Evolutionary conservation across 2,888 invertebrate genomes (phyloP).

Genomic region (Epiblema foenella): DNA sequence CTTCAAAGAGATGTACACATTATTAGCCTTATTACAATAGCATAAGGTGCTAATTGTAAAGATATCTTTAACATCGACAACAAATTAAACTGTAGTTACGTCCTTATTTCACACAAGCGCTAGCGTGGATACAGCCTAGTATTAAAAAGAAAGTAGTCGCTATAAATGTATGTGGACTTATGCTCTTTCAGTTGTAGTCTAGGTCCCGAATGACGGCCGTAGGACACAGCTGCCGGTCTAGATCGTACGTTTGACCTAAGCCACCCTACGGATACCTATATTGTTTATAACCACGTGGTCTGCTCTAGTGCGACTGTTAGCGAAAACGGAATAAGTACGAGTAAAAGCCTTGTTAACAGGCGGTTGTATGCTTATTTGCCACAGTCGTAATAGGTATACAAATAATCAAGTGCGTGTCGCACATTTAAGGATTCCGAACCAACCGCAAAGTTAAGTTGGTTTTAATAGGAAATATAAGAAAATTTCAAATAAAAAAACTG

Average conservation of each 20-base stretch:
- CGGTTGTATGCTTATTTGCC: too few relatives aligned
- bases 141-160: neutral
- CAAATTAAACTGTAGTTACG: neutral
- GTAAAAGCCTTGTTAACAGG: neutral
- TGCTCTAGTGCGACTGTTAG: neutral
- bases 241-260: conserved; percentile 33
- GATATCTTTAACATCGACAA: too few relatives aligned
- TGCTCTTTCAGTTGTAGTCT: neutral
- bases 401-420: too few relatives aligned
- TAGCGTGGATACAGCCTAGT: neutral
- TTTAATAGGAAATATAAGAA: too few relatives aligned
- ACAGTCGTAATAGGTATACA: too few relatives aligned
- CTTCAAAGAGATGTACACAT: too few relatives aligned
- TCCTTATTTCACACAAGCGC: neutral
- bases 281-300: conserved; percentile 19
- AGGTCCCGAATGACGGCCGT: conserved; percentile 22
- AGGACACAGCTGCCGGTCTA: conserved; percentile 33
- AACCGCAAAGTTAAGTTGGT: too few relatives aligned
- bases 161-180: neutral
- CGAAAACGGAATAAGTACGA: neutral
- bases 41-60: too few relatives aligned
- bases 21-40: too few relatives aligned
- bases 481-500: too few relatives aligned
- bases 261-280: conserved; percentile 18
- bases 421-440: too few relatives aligned